phyloP scores from a whole-genome alignment of 2,113 vertebrate species.

The Nothobranchius furzeri region DNA sequence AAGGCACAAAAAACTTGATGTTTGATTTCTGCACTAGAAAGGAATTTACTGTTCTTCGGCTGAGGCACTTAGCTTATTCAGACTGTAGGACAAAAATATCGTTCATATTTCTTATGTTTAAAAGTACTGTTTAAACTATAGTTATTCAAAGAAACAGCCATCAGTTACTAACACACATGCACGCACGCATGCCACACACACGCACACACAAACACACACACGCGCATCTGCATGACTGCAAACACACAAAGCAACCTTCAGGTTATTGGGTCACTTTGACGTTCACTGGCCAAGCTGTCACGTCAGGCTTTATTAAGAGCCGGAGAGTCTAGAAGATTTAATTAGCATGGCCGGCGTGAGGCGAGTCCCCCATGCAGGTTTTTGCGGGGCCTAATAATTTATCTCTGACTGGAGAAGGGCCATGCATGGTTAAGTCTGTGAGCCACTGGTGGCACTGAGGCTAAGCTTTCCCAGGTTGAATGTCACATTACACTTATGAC shows the following conservation, averaged over 20 bases:
- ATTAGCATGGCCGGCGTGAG: slow-evolving; percentile 58
- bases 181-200: neutral
- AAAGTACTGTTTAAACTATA: slow-evolving; percentile 3
- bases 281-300: slow-evolving; percentile 60
- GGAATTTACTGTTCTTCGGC: neutral
- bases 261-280: slow-evolving; percentile 60
- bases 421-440: slow-evolving; percentile 28
- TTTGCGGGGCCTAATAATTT: slow-evolving; percentile 49
- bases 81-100: slow-evolving; percentile 5
- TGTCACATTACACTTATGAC: slow-evolving; percentile 4
- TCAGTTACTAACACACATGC: slow-evolving; percentile 8
- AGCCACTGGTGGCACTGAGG: slow-evolving; percentile 34
- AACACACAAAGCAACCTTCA: slow-evolving; percentile 51
- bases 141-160: neutral
- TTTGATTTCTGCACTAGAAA: neutral
- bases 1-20: slow-evolving; percentile 17
- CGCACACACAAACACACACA: slow-evolving; percentile 37
- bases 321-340: slow-evolving; percentile 67
- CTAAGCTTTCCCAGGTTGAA: slow-evolving; percentile 21
- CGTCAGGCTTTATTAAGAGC: slow-evolving; percentile 70
- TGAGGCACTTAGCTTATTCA: slow-evolving; percentile 1
- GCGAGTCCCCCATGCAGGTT: slow-evolving; percentile 31
- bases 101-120: slow-evolving; percentile 6
- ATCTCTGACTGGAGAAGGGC: slow-evolving; percentile 32
- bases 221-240: slow-evolving; percentile 27